Percentiles rank a stretch among this genome's conserved stretches.
Conservation (phyloP, 2,113 vertebrate genomes). For the Solea senegalensis region DNA sequence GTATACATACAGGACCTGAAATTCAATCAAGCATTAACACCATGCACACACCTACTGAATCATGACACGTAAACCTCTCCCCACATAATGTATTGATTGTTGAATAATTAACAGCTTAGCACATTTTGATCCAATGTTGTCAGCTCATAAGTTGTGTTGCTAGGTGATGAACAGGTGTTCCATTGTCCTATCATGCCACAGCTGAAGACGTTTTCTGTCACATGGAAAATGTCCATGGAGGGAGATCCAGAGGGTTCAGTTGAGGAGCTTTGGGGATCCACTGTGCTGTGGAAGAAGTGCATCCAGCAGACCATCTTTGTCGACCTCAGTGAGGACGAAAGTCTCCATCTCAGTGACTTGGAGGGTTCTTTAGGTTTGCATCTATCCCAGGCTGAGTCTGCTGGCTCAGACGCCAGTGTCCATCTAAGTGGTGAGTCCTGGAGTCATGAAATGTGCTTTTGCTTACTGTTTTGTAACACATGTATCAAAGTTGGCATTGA, state of each 20-base stretch:
- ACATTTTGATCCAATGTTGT: conserved; percentile 61
- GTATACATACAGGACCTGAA: not conserved
- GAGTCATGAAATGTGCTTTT: not conserved
- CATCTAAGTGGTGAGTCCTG: conserved; percentile 70
- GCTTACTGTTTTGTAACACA: not conserved
- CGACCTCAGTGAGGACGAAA: conserved; percentile 81
- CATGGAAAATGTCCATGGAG: conserved; percentile 52
- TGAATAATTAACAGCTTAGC: conserved; percentile 53
- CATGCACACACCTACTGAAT: not conserved
- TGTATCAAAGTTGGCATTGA: not conserved
- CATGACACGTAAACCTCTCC: not conserved
- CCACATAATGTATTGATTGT: conserved; percentile 33
- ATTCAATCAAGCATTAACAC: too few species aligned
- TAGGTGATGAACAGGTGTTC: conserved; percentile 59
- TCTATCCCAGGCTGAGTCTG: conserved; percentile 67
- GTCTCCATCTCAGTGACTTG: conserved; percentile 79
- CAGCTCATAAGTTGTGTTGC: conserved; percentile 57
- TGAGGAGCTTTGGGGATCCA: conserved; percentile 44
- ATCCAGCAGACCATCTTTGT: conserved; percentile 81
- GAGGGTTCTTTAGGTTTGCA: conserved; percentile 70
- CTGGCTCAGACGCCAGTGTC: conserved; percentile 67
- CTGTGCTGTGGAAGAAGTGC: conserved; percentile 77
- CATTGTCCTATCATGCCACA: conserved; percentile 16
- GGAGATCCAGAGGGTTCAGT: conserved; percentile 55
- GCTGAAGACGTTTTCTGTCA: conserved; percentile 10